Conservation (phyloP, 1,140 invertebrate species). For the Calliphora vicina region DNA sequence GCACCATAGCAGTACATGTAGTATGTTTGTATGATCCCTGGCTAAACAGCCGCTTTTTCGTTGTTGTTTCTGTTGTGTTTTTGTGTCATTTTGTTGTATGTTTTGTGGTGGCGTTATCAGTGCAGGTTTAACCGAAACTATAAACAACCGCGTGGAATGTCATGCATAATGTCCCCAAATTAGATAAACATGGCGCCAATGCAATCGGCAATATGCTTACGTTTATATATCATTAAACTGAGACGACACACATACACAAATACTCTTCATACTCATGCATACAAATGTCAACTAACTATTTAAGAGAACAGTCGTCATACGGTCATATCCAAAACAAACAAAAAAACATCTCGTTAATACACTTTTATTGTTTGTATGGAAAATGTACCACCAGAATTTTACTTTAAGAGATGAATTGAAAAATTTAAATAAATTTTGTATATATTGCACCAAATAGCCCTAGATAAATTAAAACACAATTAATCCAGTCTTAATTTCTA, state of each 20-base stretch:
- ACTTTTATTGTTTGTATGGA: too few relatives aligned
- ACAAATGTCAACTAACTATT: constrained; percentile 37
- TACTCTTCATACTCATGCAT: neutral
- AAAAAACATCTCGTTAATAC: too few relatives aligned
- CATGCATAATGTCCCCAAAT: constrained; percentile 64
- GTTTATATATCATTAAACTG: constrained; percentile 37
- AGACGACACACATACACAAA: too few relatives aligned
- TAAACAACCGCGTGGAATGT: constrained; percentile 64
- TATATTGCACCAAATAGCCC: too few relatives aligned
- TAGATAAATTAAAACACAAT: too few relatives aligned
- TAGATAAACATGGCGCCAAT: constrained; percentile 64
- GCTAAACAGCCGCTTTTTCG: neutral
- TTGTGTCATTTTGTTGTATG: constrained; percentile 19
- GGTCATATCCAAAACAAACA: too few relatives aligned
- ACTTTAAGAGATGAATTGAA: too few relatives aligned
- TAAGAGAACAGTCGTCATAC: too few relatives aligned
- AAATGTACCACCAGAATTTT: too few relatives aligned
- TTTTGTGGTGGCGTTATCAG: constrained; percentile 52
- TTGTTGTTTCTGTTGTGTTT: constrained; percentile 21
- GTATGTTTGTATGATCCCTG: neutral
- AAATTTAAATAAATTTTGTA: too few relatives aligned
- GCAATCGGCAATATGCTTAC: constrained; percentile 50
- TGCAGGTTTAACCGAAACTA: constrained; percentile 64
- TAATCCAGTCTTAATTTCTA: too few relatives aligned
- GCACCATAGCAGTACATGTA: neutral